Conservation (phyloP, 2,797 vertebrate genomes). For the Pseudomugil tenellus region DNA sequence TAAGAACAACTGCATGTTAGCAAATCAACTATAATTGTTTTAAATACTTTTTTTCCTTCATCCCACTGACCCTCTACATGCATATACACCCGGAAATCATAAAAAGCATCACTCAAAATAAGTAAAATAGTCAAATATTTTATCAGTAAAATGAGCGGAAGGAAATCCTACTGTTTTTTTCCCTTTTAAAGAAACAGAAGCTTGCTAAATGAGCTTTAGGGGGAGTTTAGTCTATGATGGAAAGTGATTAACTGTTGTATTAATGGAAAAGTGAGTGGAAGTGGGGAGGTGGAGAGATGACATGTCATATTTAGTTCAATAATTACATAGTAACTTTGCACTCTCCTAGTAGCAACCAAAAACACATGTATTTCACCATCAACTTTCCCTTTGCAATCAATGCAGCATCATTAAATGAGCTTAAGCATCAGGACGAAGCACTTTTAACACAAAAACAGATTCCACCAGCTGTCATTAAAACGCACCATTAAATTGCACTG, state of each 20-base stretch:
- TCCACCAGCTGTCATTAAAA: conserved; percentile 56
- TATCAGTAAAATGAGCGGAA: conserved; percentile 5
- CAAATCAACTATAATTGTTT: background rate
- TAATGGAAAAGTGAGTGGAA: conserved; percentile 58
- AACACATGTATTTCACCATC: conserved; percentile 56
- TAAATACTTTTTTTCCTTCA: no score
- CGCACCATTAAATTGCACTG: conserved; percentile 50
- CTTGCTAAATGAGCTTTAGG: conserved; percentile 53
- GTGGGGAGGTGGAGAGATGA: conserved; percentile 46
- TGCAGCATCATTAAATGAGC: conserved; percentile 61
- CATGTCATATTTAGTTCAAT: conserved; percentile 50
- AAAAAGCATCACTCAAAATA: conserved; percentile 40
- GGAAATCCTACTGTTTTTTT: conserved; percentile 17
- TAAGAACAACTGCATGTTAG: background rate
- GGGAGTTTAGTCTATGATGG: conserved; percentile 54
- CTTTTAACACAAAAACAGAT: conserved; percentile 54
- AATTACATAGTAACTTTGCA: conserved; percentile 46
- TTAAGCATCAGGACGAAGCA: conserved; percentile 26
- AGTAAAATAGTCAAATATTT: no score
- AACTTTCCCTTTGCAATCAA: conserved; percentile 28
- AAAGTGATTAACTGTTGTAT: conserved; percentile 62
- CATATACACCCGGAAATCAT: conserved; percentile 7
- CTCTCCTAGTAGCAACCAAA: conserved; percentile 63
- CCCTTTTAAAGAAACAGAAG: conserved; percentile 35
- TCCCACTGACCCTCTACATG: background rate